Conservation (phyloP, 2,797 vertebrate species). For the Poecilia picta region DNA sequence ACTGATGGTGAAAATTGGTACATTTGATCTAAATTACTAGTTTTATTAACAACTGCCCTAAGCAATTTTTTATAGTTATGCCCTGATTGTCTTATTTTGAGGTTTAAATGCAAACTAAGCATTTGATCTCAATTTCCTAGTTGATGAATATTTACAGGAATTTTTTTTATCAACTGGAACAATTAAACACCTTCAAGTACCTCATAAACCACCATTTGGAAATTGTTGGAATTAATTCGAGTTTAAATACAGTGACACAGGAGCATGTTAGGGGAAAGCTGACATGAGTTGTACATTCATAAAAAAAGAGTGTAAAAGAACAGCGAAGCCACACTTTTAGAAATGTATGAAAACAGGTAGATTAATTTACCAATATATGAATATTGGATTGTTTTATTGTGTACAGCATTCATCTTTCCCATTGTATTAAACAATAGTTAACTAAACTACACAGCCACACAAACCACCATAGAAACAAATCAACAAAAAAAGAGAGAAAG, state of each 20-base stretch:
- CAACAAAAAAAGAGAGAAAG: constrained; percentile 2
- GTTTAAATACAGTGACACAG: neutral
- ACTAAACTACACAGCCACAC: constrained; percentile 4
- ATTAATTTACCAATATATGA: neutral
- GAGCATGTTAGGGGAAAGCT: neutral
- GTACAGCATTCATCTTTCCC: neutral
- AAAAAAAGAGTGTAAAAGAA: neutral
- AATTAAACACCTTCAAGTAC: constrained; percentile 61
- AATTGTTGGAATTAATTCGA: neutral
- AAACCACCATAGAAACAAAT: neutral
- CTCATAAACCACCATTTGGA: constrained; percentile 59
- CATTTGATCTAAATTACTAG: neutral
- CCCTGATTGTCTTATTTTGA: neutral
- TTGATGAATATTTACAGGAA: neutral
- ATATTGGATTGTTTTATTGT: neutral
- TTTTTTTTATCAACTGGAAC: neutral
- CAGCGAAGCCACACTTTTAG: neutral
- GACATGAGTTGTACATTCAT: neutral
- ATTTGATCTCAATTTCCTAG: neutral
- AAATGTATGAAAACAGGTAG: neutral
- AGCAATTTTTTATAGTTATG: neutral
- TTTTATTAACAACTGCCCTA: neutral
- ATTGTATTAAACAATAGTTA: neutral
- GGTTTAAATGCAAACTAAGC: neutral
- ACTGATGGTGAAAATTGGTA: neutral